Base-by-base conservation (phyloP, 1,140 invertebrate species). In the Tachypleus tridentatus region DNA sequence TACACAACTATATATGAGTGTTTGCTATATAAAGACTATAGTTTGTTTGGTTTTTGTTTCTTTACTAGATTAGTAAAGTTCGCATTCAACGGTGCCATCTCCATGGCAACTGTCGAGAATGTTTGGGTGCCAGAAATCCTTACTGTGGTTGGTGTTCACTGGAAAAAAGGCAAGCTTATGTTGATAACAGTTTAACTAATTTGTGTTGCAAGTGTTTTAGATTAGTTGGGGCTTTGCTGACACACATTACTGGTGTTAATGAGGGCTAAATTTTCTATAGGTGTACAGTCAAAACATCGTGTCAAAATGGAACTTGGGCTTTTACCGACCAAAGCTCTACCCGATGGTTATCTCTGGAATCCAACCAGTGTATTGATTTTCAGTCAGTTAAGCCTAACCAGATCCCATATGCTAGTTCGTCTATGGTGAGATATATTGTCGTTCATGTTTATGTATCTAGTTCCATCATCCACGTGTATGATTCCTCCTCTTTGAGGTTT, bases 131-230 rank as follows among this genome's bases (percentile, higher is more conserved):
- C 0, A 86, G 86, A 72, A 94, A 98, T 81, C 95, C 95, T 4
- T 96, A 97, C 74, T 98, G 96, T 80, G 94, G 94, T 10, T 98
- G 95, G 94, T 98, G 95, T 79, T 95, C 94, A 2, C 77, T 97
- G 64, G 93, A 97, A 77, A 96, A 93, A 79, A 83, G 85, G 86
- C 88, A 63, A 62, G 60, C 63, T 51, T 49, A 29, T 29, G 29
- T 29, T 29, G 29, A 29, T 29, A 29, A 29, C 29, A 29, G 29
- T 29, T 29, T 29, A 29, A 29, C 29, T 29, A 29, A 29, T 29
- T 29, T 29, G 29, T 29, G 29, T 29, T 29, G 29, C 29, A 29
- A 29, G 29, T 29, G 29, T 29, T 29, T 29, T 29, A 29, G 29
- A 29, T 29, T 29, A 29, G 29, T 29, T 29, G 29, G 29, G 29